Conservation (phyloP, 23 tunicate species). For the Ascidia mentula region DNA sequence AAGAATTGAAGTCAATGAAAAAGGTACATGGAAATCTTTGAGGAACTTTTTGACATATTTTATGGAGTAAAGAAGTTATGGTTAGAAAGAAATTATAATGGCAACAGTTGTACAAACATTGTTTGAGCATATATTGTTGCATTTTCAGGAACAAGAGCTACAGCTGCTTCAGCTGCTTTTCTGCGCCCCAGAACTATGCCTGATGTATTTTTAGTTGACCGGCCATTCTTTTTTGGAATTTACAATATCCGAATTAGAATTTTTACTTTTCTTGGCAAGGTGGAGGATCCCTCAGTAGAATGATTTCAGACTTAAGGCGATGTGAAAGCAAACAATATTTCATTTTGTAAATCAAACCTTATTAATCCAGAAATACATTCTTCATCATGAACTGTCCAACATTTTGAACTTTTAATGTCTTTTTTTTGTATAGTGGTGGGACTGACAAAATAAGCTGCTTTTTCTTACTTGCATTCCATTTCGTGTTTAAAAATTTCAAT, state of each 20-base stretch:
- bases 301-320: too few species aligned
- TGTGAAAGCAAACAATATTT: too few species aligned
- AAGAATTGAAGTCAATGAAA: conserved; percentile 40
- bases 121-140: neutral
- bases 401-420: too few species aligned
- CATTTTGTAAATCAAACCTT: too few species aligned
- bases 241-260: conserved; percentile 26
- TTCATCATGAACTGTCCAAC: too few species aligned
- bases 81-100: neutral
- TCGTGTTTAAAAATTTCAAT: too few species aligned
- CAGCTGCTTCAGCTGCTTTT: conserved; percentile 54
- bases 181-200: neutral
- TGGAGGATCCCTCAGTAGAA: conserved; percentile 33
- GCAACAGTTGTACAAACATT: neutral
- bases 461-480: too few species aligned
- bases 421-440: too few species aligned
- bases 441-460: too few species aligned
- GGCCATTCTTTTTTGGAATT: conserved; percentile 60
- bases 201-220: conserved; percentile 26
- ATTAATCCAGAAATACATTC: too few species aligned
- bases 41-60: too few species aligned
- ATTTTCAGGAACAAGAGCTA: conserved; percentile 59
- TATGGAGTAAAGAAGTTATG: too few species aligned
- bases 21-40: conserved; percentile 55
- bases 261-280: conserved; percentile 42